Evolutionary conservation across 2,113 vertebrate genomes (phyloP).

Genomic region (Syngnathus scovelli): DNA sequence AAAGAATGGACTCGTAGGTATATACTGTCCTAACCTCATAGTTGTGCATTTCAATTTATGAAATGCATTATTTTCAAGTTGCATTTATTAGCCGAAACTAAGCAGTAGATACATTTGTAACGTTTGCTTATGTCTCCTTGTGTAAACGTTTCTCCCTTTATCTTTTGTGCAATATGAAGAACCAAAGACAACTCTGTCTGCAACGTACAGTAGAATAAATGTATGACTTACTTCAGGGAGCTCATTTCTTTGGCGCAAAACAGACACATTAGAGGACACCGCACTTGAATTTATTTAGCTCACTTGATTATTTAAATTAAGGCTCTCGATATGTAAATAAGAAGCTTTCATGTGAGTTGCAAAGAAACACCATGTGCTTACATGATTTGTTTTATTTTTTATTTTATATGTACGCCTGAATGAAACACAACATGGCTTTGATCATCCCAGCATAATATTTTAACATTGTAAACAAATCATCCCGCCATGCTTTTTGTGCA

Average conservation of each 20-base stretch:
- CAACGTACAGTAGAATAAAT: constrained; percentile 13
- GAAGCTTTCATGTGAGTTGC: too few relatives aligned
- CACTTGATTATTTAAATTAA: constrained; percentile 35
- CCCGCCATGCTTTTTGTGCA: constrained; percentile 18
- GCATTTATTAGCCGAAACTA: constrained; percentile 45
- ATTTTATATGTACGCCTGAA: constrained; percentile 6
- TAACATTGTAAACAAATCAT: constrained; percentile 22
- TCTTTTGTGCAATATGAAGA: constrained; percentile 58
- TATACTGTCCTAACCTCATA: constrained; percentile 54
- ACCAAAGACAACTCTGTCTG: constrained; percentile 61
- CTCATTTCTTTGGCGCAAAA: not conserved
- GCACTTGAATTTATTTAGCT: constrained; percentile 34
- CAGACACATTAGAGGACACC: constrained; percentile 6
- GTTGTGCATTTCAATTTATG: constrained; percentile 50
- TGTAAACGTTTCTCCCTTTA: constrained; percentile 40
- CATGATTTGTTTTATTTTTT: not conserved
- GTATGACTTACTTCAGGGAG: constrained; percentile 35
- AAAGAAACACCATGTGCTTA: too few relatives aligned
- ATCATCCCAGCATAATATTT: too few relatives aligned
- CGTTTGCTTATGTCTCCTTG: constrained; percentile 50
- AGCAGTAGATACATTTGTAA: constrained; percentile 39
- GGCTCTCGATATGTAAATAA: too few relatives aligned
- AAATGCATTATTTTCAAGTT: constrained; percentile 50
- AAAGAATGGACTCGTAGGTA: constrained; percentile 45
- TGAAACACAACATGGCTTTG: not conserved